Conservation (phyloP, 2,113 vertebrate species). For the Malurus melanocephalus region DNA sequence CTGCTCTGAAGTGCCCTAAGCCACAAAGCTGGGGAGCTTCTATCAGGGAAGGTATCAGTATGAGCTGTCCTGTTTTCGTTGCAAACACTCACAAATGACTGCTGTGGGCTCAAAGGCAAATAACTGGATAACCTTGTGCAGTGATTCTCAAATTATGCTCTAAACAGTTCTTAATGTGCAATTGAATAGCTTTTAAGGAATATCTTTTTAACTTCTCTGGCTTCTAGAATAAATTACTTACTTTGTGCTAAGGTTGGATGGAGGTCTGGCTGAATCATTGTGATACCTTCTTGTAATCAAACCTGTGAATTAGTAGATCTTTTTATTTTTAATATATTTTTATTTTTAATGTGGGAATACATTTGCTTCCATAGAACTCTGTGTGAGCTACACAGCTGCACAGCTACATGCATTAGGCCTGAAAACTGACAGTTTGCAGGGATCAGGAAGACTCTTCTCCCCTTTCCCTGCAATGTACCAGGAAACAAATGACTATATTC, state of each 20-base stretch:
- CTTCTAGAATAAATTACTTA: neutral
- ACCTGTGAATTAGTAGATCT: neutral
- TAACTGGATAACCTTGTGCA: neutral
- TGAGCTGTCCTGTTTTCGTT: neutral
- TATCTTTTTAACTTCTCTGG: neutral
- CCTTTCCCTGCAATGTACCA: neutral
- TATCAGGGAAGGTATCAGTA: neutral
- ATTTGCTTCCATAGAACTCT: neutral
- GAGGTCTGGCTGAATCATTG: neutral
- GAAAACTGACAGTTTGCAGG: neutral
- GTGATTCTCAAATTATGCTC: neutral
- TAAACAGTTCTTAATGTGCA: neutral
- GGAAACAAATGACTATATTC: neutral
- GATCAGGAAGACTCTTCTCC: neutral
- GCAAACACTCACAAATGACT: neutral
- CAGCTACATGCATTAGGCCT: neutral
- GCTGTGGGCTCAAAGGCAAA: neutral
- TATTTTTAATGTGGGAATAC: neutral
- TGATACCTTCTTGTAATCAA: neutral
- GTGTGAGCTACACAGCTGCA: neutral
- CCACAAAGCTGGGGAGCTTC: neutral
- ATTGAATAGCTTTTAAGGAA: neutral
- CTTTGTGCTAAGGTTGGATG: neutral
- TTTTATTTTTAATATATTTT: neutral
- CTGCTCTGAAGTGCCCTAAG: neutral